Evolutionary conservation across 2,797 vertebrate genomes (phyloP).

Genomic region (Margarornis squamiger): DNA sequence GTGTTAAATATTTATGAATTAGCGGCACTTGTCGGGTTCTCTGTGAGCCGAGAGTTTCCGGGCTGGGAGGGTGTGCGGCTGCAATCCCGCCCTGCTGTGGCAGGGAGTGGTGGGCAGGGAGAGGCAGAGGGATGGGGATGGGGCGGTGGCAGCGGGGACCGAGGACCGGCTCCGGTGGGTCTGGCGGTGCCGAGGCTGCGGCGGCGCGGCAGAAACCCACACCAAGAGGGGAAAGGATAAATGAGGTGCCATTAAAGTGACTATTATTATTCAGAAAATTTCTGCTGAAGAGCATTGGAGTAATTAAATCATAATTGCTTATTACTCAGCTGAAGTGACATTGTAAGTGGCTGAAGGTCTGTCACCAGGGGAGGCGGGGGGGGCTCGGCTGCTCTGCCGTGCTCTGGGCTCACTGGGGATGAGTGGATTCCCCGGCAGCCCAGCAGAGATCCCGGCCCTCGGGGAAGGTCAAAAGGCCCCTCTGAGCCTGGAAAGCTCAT

Average conservation of each 20-base stretch:
- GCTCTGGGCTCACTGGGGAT: accelerated
- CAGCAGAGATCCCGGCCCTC: accelerated
- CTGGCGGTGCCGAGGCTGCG: accelerated
- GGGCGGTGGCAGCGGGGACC: not conserved
- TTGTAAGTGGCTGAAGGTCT: constrained; percentile 24
- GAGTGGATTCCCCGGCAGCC: not conserved
- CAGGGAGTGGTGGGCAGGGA: accelerated
- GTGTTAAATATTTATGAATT: constrained; percentile 89
- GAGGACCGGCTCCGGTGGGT: not conserved
- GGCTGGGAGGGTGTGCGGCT: constrained; percentile 69
- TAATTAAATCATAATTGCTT: constrained; percentile 20
- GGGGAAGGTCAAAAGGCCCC: accelerated
- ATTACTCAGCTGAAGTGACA: constrained; percentile 13
- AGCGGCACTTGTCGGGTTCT: constrained; percentile 75
- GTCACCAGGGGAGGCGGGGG: not conserved
- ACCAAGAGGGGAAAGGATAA: not conserved
- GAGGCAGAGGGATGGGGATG: no score
- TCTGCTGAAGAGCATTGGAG: not conserved
- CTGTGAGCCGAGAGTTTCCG: constrained; percentile 74
- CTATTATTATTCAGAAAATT: constrained; percentile 4
- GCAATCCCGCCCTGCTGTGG: constrained; percentile 57
- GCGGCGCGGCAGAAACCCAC: not conserved
- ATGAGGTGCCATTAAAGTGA: constrained; percentile 9
- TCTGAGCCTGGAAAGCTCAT: not conserved
- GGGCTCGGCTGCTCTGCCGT: accelerated